Base-by-base conservation (phyloP, 2,888 invertebrate genomes). In the Tricholauxania praeusta region DNA sequence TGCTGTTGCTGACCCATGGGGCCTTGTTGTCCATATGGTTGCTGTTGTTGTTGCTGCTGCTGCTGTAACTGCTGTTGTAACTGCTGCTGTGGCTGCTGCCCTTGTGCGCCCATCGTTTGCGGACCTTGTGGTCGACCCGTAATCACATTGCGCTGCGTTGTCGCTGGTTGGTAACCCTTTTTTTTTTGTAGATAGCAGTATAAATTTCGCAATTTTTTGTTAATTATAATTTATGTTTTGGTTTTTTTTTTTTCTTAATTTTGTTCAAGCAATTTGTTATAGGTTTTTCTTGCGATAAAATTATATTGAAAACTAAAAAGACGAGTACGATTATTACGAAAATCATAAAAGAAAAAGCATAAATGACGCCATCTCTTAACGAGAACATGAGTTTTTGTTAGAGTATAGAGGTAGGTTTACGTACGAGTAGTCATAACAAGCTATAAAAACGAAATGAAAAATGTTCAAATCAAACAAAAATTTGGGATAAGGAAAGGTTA, bases 41-140 rank as follows among this genome's bases (percentile, higher is more conserved):
- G 84, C 77, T 85, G 86, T 71, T 88, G 88, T 87, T 89, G 80
- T 79, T 84, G 78, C 14, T 68, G 68, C 51, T 78, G 80, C 78
- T 85, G 86, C 72, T 88, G 88, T 65, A 89, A 90, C 79, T 90
- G 85, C 87, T 89, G 80, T 79, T 84, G 78, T 7, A 28, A 28
- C 28, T 85, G 86, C 72, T 88, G 88, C 65, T 89, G 90, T 79
- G 90, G 85, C 87, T 89, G 80, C 79, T 84, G 78, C 7, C 59
- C 57, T 48, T 78, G 80, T 78, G 52, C 60, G 81, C 88, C 77
- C 89, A 88, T 48, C 91, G 91, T 93, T 86, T 96, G 83, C 75
- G 80, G 80, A 75, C 81, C 83, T 77, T 81, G 82, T 59, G 84
- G 79, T 77, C 85, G 79, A 73, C 81, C 82, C 67, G 83, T 81